These are phyloP conservation scores for Oryctolagus cuniculus DNA, from an alignment of 2,113 vertebrate species.

Conservation along the genomic window DNA sequence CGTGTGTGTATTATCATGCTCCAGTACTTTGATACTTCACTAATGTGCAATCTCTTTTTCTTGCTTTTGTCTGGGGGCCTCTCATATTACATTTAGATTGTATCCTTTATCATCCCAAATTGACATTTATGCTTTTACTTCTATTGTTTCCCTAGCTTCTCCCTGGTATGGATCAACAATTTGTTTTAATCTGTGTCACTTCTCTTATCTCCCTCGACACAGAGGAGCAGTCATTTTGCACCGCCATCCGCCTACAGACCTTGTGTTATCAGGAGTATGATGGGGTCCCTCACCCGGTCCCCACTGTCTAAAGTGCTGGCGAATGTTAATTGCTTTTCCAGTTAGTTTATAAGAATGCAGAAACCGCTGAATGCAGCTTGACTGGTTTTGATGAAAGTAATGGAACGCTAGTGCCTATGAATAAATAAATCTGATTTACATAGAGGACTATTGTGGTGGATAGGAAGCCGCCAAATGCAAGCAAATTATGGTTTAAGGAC, in stretches of 20 bases:
- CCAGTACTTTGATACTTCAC: slow-evolving; percentile 86
- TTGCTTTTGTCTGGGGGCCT: slow-evolving; percentile 92
- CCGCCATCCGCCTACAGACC: slow-evolving; percentile 82
- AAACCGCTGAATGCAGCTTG: slow-evolving; percentile 79
- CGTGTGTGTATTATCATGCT: slow-evolving; percentile 39
- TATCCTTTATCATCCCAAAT: slow-evolving; percentile 95
- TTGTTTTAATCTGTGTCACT: slow-evolving; percentile 93
- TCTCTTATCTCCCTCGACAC: slow-evolving; percentile 88
- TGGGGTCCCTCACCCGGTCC: slow-evolving; percentile 71
- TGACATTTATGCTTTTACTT: slow-evolving; percentile 95
- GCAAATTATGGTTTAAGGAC: slow-evolving; percentile 81
- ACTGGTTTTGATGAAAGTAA: slow-evolving; percentile 88
- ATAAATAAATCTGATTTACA: slow-evolving; percentile 89
- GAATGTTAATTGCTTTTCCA: slow-evolving; percentile 89
- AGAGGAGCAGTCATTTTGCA: slow-evolving; percentile 86
- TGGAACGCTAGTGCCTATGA: slow-evolving; percentile 85
- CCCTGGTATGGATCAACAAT: slow-evolving; percentile 89
- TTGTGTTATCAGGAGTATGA: slow-evolving; percentile 79
- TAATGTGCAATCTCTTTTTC: slow-evolving; percentile 91
- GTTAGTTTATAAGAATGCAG: slow-evolving; percentile 85
- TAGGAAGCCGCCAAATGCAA: slow-evolving; percentile 78
- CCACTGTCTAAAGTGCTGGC: slow-evolving; percentile 76
- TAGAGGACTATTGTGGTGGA: slow-evolving; percentile 77
- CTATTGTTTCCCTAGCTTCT: slow-evolving; percentile 93
- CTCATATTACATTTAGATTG: slow-evolving; percentile 94